Base-by-base conservation (phyloP, 35 echinoderm and acorn worm genomes). In the Heliocidaris erythrogramma region DNA sequence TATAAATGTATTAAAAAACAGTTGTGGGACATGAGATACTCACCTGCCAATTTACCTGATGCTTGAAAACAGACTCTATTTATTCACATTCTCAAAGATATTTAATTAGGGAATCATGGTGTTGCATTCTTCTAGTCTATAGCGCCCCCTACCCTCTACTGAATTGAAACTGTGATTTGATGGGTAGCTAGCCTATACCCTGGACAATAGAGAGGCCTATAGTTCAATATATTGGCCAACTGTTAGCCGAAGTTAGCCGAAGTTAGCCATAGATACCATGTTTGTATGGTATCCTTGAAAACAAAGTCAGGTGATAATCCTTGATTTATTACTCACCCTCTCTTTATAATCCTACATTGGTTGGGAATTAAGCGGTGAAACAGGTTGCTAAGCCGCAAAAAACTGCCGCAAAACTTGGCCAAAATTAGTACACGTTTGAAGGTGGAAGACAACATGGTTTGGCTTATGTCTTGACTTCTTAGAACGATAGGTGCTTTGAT, bases 251-350 rank as follows among this genome's bases (percentile, higher is more conserved):
- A 53, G 50, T 13, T 53, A n/a, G n/a, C n/a, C n/a, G n/a, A n/a
- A 27, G 65, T 7, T n/a, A 78, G 18, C 21, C 65, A 78, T 78
- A 78, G 65, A 78, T n/a, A n/a, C 24, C 21, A 27, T 78, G 65
- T 78, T 78, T 78, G 12, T 89, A 89, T 47, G 87, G 31, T 89
- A 42, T 89, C 87, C 87, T 89, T 89, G 87, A 48, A 47, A 89
- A 89, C 87, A 48, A 89, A 89, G 87, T 30, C 87, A 89, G 87
- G 87, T 89, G 87, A 89, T 89, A 89, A 89, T 47, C 87, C 87
- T 48, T 78, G 47, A 89, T 32, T 89, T 89, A 89, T 89, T 89
- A 89, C 87, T 89, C 87, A 89, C 30, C 47, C 87, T 27, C 47
- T 48, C 87, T 47, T 13, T 48, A 47, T 89, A 89, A 89, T 89